Conservation (phyloP, 23 tunicate genomes). For the Trididemnum clinides region DNA sequence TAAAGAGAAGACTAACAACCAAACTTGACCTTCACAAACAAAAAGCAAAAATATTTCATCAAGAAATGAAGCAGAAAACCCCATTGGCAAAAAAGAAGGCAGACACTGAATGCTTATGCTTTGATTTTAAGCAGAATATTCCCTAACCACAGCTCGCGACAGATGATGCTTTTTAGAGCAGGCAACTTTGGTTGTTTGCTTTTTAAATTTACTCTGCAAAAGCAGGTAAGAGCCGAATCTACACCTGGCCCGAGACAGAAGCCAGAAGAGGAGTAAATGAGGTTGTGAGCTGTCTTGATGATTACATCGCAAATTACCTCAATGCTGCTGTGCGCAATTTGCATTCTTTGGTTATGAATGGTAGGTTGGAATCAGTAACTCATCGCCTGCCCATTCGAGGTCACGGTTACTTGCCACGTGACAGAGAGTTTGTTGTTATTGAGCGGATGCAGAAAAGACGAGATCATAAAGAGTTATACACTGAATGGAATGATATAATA, state of each 20-base stretch:
- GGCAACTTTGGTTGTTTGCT: constrained; percentile 10
- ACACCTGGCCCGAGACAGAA: constrained; percentile 18
- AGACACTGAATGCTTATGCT: too few relatives aligned
- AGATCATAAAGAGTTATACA: too few relatives aligned
- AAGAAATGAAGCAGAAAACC: neutral
- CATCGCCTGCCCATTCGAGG: too few relatives aligned
- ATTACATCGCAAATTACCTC: neutral
- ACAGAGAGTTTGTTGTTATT: constrained; percentile 6
- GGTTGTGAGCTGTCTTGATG: constrained; percentile 2
- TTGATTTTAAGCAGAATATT: neutral
- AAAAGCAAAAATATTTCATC: neutral
- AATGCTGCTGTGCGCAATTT: neutral
- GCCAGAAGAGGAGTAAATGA: constrained; percentile 7
- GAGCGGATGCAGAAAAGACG: constrained; percentile 33
- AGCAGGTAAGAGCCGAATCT: constrained; percentile 8
- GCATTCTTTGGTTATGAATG: too few relatives aligned
- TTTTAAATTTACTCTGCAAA: neutral
- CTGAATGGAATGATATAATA: constrained; percentile 17
- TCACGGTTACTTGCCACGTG: too few relatives aligned
- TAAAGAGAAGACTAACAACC: neutral
- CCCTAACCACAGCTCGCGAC: constrained; percentile 20
- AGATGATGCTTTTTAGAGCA: constrained; percentile 15
- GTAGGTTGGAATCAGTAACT: too few relatives aligned
- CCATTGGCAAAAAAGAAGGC: constrained; percentile 5
- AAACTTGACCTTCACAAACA: neutral